Percentiles rank a stretch among this genome's conserved stretches.
These are phyloP conservation scores for Dicrurus megarhynchus DNA, from an alignment of 2,113 vertebrate species.

Conservation along the genomic window DNA sequence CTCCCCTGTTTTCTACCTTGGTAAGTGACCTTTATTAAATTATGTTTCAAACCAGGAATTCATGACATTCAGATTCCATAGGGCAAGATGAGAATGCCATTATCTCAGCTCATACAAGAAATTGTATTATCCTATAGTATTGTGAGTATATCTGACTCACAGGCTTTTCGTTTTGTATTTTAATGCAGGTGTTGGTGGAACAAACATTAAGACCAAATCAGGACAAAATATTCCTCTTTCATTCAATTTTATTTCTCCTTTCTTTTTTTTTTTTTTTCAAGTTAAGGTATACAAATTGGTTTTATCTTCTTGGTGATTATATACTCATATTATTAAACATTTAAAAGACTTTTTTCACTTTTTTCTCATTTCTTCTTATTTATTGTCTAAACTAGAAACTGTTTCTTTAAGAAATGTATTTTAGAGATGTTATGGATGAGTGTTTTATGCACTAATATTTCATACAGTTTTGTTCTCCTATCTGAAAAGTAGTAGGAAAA, in stretches of 20 bases:
- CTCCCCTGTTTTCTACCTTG: not conserved
- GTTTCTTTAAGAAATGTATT: not conserved
- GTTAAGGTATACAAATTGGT: not conserved
- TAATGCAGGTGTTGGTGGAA: not conserved
- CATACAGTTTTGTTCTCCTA: not conserved
- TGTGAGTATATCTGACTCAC: not conserved
- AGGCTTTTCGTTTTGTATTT: not conserved
- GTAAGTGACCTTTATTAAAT: conserved; percentile 55
- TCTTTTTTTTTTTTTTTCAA: not conserved
- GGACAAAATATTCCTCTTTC: not conserved
- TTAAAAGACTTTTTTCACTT: not conserved
- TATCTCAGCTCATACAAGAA: not conserved
- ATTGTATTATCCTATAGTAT: not conserved
- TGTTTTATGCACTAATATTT: not conserved
- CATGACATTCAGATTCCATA: conserved; percentile 39
- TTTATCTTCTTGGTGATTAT: not conserved
- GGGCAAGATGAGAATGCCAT: not conserved
- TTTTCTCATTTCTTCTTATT: not conserved
- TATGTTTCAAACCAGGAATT: conserved; percentile 21
- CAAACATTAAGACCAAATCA: not conserved
- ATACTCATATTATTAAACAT: not conserved
- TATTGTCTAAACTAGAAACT: not conserved
- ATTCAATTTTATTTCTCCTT: not conserved
- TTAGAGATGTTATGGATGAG: not conserved
- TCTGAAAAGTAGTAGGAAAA: not conserved